Evolutionary conservation across 2,113 vertebrate genomes (phyloP).

Genomic region (Myiagra hebetior): DNA sequence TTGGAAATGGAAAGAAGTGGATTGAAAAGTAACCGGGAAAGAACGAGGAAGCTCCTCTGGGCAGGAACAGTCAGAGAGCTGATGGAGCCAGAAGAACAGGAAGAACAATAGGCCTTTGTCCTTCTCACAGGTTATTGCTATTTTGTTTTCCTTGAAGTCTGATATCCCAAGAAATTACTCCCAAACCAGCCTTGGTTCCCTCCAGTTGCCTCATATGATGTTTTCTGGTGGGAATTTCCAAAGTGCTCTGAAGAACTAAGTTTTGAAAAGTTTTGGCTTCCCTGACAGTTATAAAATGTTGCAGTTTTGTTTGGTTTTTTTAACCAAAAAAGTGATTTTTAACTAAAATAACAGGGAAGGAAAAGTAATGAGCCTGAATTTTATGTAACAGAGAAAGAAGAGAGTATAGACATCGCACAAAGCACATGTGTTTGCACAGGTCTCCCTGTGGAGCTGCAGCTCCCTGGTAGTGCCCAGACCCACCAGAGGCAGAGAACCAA

Average conservation of each 20-base stretch:
- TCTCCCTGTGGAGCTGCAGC: not conserved
- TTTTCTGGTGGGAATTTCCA: not conserved
- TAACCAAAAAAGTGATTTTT: not conserved
- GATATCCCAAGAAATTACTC: not conserved
- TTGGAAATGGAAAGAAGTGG: not conserved
- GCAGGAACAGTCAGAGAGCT: not conserved
- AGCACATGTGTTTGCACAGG: not conserved
- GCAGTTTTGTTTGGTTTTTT: not conserved
- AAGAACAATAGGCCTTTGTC: not conserved
- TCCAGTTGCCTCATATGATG: not conserved
- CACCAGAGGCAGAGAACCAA: not conserved
- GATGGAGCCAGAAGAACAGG: slow-evolving; percentile 9
- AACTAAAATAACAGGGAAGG: not conserved
- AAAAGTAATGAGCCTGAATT: not conserved
- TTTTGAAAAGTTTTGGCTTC: not conserved
- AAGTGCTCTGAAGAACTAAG: not conserved
- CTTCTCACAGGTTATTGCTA: not conserved
- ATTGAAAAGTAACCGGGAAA: not conserved
- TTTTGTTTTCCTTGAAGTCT: not conserved
- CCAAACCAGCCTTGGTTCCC: not conserved
- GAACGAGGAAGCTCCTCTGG: slow-evolving; percentile 30
- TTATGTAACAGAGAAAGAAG: not conserved
- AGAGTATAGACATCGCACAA: not conserved
- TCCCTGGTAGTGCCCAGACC: not conserved
- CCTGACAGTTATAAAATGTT: not conserved